Evolutionary conservation across 1,140 invertebrate species (phyloP), one percentile per base, ranked within the genome.

Genomic region (Wiebesia pumilae): DNA sequence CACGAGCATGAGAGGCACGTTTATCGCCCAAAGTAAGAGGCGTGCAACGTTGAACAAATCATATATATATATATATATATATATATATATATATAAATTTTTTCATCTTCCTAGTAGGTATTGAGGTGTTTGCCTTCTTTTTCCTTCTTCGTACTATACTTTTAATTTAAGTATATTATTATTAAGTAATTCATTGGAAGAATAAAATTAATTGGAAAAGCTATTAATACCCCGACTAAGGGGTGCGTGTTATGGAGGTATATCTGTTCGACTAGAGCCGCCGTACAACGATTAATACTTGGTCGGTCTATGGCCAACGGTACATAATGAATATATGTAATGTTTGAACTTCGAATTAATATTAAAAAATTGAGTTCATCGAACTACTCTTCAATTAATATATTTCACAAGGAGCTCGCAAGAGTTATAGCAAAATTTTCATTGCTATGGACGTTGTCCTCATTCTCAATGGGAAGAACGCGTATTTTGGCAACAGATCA

Each of bases 251-350:
- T 89, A 87, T 90, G 90, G 91, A 93, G 91, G 91, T 93, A 93
- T 93, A 91, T 92, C 88, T 87, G 90, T 91, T 92, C 90, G 91
- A 93, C 92, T 93, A 93, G 92, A 93, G 90, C 89, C 92, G 91
- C 92, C 90, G 90, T 91, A 92, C 90, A 90, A 91, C 90, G 90
- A 90, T 90, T 90, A 90, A 91, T 91, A 92, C 88, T 92, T 90
- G 83, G 80, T 89, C 75, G 80, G 84, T 89, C 79, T 88, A 88
- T 89, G 86, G 87, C 85, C 84, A 90, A 78, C 85, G 58, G 58
- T 84, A 84, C 24, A 51, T 81, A 71, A 73, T 71, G 30, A 35
- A 75, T 75, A 27, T 58, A 75, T 81, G 54, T 16, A n/a, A n/a
- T n/a, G 35, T 47, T 62, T 62, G 4, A 27, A 62, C 21, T 62